Conservation (phyloP, 2,113 vertebrate genomes). For the Choloepus hoffmanni region DNA sequence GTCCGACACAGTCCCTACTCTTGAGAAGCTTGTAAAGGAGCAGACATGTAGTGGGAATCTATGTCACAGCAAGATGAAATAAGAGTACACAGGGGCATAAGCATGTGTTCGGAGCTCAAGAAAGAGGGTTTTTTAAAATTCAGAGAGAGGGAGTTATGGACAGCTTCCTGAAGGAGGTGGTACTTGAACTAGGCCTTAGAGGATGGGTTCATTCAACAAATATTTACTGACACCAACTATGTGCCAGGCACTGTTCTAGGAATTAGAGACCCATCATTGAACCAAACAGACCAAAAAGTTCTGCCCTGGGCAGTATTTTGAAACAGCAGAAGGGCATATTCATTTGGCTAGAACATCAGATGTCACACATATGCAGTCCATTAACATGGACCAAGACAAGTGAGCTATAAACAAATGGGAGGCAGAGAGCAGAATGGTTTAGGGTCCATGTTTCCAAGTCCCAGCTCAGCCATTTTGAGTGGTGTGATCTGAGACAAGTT, state of each 20-base stretch:
- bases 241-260: neutral
- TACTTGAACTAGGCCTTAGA: neutral
- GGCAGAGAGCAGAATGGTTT: no score
- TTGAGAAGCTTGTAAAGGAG: neutral
- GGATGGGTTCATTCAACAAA: neutral
- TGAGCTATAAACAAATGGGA: rapidly evolving
- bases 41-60: neutral
- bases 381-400: rapidly evolving
- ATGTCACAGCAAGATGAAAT: rapidly evolving
- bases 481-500: neutral
- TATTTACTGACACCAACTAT: neutral
- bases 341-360: neutral
- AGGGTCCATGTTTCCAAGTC: neutral
- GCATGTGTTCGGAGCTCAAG: neutral
- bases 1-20: neutral
- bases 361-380: neutral
- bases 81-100: neutral
- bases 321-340: neutral
- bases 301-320: neutral
- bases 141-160: neutral
- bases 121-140: neutral
- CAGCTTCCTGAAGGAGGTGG: neutral
- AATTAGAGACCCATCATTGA: neutral
- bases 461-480: neutral
- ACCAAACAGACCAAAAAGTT: neutral